Evolutionary conservation across 2,113 vertebrate species (phyloP).

Genomic region (Copsychus sechellarum): DNA sequence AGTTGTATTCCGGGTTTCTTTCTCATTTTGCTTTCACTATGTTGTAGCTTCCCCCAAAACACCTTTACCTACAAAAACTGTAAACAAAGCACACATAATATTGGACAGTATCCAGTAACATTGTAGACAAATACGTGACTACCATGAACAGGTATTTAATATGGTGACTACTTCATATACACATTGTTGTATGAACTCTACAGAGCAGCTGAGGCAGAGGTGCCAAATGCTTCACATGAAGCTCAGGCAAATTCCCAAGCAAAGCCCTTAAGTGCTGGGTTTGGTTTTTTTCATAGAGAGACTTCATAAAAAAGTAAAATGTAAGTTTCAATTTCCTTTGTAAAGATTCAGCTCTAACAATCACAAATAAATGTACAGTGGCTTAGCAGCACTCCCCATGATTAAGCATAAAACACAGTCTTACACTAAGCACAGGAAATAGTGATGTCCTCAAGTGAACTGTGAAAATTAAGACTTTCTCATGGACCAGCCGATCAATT

Average conservation of each 20-base stretch:
- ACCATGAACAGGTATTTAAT: not conserved
- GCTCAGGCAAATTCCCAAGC: not conserved
- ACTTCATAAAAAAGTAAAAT: not conserved
- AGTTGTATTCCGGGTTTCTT: accelerated
- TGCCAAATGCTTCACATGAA: not conserved
- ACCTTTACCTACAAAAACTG: not conserved
- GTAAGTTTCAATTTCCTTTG: not conserved
- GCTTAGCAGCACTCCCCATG: not conserved
- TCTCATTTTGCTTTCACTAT: not conserved
- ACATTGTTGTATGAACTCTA: not conserved
- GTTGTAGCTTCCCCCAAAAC: not conserved
- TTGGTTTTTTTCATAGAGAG: too few relatives aligned
- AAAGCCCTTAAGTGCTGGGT: not conserved
- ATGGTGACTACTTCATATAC: not conserved
- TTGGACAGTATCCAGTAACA: not conserved
- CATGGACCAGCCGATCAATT: not conserved
- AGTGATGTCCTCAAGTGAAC: not conserved
- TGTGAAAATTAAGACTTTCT: not conserved
- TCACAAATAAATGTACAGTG: not conserved
- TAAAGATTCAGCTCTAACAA: not conserved
- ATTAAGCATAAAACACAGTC: not conserved
- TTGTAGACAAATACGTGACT: not conserved
- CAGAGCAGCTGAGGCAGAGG: not conserved
- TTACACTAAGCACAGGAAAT: not conserved
- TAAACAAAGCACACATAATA: not conserved